Conservation (phyloP, 2,797 vertebrate species). For the Decapterus maruadsi region DNA sequence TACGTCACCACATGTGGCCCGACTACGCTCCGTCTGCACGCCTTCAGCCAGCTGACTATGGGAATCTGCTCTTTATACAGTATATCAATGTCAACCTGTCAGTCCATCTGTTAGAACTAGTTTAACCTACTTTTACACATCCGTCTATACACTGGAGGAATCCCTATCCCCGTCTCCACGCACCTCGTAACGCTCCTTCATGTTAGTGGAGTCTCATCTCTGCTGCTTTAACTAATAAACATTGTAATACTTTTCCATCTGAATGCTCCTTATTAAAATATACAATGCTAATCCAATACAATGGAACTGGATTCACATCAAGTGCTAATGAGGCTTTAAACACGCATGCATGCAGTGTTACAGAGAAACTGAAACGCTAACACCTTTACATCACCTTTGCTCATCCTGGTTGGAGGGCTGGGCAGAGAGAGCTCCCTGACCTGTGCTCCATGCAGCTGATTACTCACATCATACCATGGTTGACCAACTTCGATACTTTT, state of each 20-base stretch:
- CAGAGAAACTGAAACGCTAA: background rate
- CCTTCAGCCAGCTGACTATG: background rate
- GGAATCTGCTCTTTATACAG: background rate
- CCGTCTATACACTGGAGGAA: background rate
- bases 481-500: background rate
- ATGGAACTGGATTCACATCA: background rate
- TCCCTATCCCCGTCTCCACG: too few species aligned
- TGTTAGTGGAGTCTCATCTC: background rate
- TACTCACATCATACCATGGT: background rate
- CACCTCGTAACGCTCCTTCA: background rate
- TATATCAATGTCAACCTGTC: background rate
- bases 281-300: background rate
- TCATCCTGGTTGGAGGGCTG: background rate
- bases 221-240: background rate
- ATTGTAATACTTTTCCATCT: too few species aligned
- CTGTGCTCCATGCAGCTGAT: background rate
- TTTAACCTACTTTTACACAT: background rate
- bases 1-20: background rate
- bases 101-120: too few species aligned
- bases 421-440: background rate
- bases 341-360: background rate
- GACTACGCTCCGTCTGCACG: background rate
- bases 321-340: conserved; percentile 8
- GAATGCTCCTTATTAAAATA: too few species aligned
- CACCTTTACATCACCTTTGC: background rate